Base-by-base conservation (phyloP, 2,797 vertebrate genomes). In the Myripristis murdjan region DNA sequence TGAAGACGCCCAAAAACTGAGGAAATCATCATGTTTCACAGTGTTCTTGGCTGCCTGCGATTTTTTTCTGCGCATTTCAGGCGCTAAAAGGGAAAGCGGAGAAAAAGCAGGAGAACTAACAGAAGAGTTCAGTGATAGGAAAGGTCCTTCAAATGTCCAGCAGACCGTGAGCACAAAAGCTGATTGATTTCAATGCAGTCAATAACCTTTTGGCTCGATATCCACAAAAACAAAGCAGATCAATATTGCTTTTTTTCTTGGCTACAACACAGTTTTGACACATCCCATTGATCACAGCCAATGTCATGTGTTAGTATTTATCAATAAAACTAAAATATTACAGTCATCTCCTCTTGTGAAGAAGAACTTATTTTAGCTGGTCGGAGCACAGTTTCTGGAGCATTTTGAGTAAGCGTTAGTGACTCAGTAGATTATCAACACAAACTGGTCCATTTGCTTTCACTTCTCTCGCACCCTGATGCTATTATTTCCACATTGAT, bases 41-140 rank as follows among this genome's bases (percentile, higher is more conserved):
- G 53, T 26, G 35, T 54, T 63, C 51, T 58, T 75, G 67, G 48
- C 18, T 18, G 31, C 41, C 75, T 81, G 70, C 0, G 37, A 75
- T 69, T 67, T 55, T 39, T 43, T 28, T 39, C 23, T 68, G 81
- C 70, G 56, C 28, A 49, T 56, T 72, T 75, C 61, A 80, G 73
- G 58, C 65, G 68, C 61, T 61, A 72, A 71, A 53, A 81, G 72
- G 51, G 11, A 79, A 58, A 65, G 33, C 0, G 4, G 39, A 23
- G 55, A 22, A 54, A 55, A 11, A 48, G 5, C 64, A 47, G 0
- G 69, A 33, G 64, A 69, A 57, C 26, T 53, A 63, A 23, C 35
- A 47, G 22, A 15, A 76, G 52, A 28, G 28, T 52, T 44, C 20
- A 15, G 6, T 60, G 54, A 65, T 18, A n/a, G 31, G 4, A 53